A percentile compares a stretch with the other conserved stretches of the same genome.
Evolutionary conservation across 2,113 vertebrate species (phyloP).

Genomic region (Vulpes ferrilata): DNA sequence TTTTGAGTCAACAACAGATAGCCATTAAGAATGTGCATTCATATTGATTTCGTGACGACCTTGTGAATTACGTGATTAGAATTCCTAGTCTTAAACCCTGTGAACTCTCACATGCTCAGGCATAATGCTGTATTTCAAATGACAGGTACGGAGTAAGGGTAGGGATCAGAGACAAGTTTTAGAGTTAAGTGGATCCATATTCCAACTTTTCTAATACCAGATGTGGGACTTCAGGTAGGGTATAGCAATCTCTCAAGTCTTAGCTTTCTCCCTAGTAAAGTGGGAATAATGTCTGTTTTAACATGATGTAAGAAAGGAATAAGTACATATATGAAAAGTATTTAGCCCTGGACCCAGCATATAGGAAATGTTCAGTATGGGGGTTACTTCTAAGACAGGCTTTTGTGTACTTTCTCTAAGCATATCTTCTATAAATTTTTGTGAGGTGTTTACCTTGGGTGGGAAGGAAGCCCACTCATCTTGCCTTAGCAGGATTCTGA

Average conservation of each 20-base stretch:
- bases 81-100: not conserved
- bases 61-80: not conserved
- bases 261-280: slow-evolving; percentile 13
- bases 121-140: slow-evolving; percentile 10
- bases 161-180: slow-evolving; percentile 24
- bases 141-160: not conserved
- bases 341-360: not conserved
- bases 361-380: not conserved
- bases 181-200: slow-evolving; percentile 38
- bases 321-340: slow-evolving; percentile 12
- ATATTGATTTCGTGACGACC: slow-evolving; percentile 26
- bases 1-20: slow-evolving; percentile 57
- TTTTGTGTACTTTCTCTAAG: not conserved
- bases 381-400: not conserved
- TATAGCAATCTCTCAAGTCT: not conserved
- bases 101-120: slow-evolving; percentile 36
- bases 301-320: not conserved
- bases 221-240: not conserved
- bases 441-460: not conserved
- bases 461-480: not conserved
- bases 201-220: not conserved
- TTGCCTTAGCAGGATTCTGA: not conserved
- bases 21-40: slow-evolving; percentile 9
- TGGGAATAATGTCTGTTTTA: not conserved
- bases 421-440: not conserved